Conservation (phyloP, 2,113 vertebrate genomes). For the Trichechus manatus region DNA sequence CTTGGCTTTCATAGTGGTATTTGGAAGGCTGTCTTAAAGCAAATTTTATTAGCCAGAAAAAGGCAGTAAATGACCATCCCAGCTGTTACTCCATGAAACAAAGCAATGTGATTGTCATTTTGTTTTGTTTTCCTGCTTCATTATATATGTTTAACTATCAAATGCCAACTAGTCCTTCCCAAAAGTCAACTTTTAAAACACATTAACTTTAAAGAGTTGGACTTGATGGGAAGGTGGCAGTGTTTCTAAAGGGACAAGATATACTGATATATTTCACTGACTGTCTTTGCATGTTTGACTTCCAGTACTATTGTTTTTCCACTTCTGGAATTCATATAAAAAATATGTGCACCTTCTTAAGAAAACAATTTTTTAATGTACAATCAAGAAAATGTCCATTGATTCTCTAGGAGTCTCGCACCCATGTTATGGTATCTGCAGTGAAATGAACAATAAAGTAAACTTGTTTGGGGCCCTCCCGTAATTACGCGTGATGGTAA, state of each 20-base stretch:
- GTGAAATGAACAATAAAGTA: not conserved
- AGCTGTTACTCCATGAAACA: conserved; percentile 83
- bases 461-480: not conserved
- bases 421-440: not conserved
- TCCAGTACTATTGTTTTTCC: conserved; percentile 54
- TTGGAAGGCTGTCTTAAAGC: conserved; percentile 83
- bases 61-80: conserved; percentile 85
- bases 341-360: conserved; percentile 27
- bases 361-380: not conserved
- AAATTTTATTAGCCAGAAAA: conserved; percentile 84
- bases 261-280: conserved; percentile 47
- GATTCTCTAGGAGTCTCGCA: not conserved
- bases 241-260: conserved; percentile 50
- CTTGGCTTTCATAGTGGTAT: conserved; percentile 78
- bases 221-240: not conserved
- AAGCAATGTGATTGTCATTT: conserved; percentile 69
- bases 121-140: conserved; percentile 67
- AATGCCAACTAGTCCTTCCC: conserved; percentile 39
- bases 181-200: conserved; percentile 52
- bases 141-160: conserved; percentile 61
- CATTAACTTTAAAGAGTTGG: conserved; percentile 29
- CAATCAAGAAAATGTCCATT: not conserved
- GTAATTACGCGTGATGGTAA: not conserved
- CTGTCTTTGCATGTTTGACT: conserved; percentile 25
- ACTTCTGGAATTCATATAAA: conserved; percentile 62